A percentile compares a stretch with the other conserved stretches of the same genome.
phyloP scores from a whole-genome alignment of 2,797 vertebrate genomes.

The Ceyx erithaca region DNA sequence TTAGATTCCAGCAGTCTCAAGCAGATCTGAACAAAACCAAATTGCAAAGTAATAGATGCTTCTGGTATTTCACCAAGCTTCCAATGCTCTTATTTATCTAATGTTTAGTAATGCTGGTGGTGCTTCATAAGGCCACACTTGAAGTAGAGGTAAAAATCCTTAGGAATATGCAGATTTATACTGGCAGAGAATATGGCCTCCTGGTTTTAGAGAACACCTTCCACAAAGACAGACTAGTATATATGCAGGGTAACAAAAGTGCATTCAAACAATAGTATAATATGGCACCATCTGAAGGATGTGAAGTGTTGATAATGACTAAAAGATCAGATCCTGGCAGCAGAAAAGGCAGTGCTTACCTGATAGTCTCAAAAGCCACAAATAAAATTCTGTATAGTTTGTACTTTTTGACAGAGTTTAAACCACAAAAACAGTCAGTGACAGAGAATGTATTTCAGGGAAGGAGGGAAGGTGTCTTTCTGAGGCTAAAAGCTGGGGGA shows the following conservation, averaged over 20 bases:
- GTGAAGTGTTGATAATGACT: neutral
- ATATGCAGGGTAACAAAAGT: neutral
- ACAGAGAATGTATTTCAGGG: neutral
- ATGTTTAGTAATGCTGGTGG: neutral
- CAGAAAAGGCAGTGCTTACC: neutral
- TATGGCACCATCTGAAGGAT: neutral
- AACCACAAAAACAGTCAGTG: neutral
- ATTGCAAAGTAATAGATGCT: neutral
- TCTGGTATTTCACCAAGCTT: neutral
- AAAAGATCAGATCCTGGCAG: neutral
- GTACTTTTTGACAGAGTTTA: neutral
- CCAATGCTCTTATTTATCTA: constrained; percentile 19
- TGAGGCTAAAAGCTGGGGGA: neutral
- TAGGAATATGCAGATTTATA: neutral
- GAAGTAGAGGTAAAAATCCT: neutral
- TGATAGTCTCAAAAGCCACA: neutral
- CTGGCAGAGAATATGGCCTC: neutral
- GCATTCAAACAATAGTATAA: neutral
- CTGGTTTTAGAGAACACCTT: neutral
- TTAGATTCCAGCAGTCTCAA: neutral
- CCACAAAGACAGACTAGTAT: neutral
- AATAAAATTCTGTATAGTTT: neutral
- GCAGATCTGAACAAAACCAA: neutral
- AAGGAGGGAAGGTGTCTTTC: neutral
- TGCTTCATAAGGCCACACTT: constrained; percentile 8